Percentiles rank a stretch among this genome's conserved stretches.
These are phyloP conservation scores for Perccottus glenii DNA, from an alignment of 2,113 vertebrate genomes.

Conservation along the genomic window DNA sequence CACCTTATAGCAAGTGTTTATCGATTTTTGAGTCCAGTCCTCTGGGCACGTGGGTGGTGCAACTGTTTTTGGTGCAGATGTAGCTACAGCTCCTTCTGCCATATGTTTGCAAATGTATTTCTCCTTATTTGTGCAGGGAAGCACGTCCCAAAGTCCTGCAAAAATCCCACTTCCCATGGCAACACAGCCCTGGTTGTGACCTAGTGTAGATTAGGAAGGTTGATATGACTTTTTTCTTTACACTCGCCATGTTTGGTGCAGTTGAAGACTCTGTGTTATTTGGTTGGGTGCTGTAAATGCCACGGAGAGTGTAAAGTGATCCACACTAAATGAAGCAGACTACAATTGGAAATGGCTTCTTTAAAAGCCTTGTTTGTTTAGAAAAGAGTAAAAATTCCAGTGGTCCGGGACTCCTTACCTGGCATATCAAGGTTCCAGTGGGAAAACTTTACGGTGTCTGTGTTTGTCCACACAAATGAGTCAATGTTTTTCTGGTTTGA, in stretches of 20 bases:
- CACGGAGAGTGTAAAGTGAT: no score
- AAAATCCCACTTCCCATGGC: constrained; percentile 87
- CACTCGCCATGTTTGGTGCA: no score
- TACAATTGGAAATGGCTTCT: no score
- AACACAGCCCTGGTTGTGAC: constrained; percentile 84
- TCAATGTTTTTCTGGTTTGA: constrained; percentile 83
- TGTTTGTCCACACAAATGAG: constrained; percentile 84
- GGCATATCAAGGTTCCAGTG: constrained; percentile 86
- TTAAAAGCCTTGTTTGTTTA: no score
- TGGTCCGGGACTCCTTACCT: constrained; percentile 37
- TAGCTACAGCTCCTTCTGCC: constrained; percentile 84
- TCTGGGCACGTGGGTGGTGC: constrained; percentile 57
- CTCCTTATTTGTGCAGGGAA: constrained; percentile 86
- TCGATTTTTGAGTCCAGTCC: constrained; percentile 74
- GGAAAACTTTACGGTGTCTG: constrained; percentile 81
- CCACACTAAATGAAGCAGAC: no score
- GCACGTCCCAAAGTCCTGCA: constrained; percentile 93
- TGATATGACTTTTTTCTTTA: no score
- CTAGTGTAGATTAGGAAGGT: constrained; percentile 34
- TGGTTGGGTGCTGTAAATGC: no score
- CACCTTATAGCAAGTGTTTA: constrained; percentile 85
- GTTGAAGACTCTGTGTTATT: no score
- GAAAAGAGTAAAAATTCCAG: no score
- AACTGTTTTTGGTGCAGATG: constrained; percentile 60
- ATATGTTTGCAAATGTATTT: constrained; percentile 92